Evolutionary conservation across 2,888 invertebrate species (phyloP).

Genomic region (Drosophila infuscata): DNA sequence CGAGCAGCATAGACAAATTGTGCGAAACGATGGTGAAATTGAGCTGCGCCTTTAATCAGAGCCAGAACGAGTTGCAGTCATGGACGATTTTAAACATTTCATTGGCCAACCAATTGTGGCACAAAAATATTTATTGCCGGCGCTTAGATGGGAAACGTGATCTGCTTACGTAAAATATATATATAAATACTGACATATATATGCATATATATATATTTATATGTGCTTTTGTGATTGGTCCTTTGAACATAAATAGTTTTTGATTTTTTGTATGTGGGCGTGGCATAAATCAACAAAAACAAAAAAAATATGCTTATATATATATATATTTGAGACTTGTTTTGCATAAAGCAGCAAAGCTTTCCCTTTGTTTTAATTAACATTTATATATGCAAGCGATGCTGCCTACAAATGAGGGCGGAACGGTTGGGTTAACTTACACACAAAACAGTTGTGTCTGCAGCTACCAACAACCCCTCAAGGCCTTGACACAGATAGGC

Average conservation of each 20-base stretch:
- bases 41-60: background rate
- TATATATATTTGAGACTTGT: conserved; percentile 2
- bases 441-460: conserved; percentile 5
- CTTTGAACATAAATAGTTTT: conserved; percentile 46
- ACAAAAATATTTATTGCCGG: conserved; percentile 73
- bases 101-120: conserved; percentile 60
- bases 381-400: conserved; percentile 40
- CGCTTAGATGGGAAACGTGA: conserved; percentile 71
- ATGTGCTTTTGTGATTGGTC: conserved; percentile 47
- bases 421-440: background rate
- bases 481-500: conserved; percentile 54
- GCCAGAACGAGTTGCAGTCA: background rate
- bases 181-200: background rate
- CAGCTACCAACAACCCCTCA: background rate
- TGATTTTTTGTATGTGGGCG: conserved; percentile 23
- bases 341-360: background rate
- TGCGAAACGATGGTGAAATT: background rate
- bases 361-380: conserved; percentile 60
- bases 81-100: background rate
- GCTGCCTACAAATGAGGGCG: background rate
- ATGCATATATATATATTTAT: background rate
- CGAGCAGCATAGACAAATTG: background rate
- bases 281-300: conserved; percentile 6
- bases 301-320: too few relatives aligned
- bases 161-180: conserved; percentile 55